Conservation (phyloP, 2,113 vertebrate genomes). For the Xyrauchen texanus region DNA sequence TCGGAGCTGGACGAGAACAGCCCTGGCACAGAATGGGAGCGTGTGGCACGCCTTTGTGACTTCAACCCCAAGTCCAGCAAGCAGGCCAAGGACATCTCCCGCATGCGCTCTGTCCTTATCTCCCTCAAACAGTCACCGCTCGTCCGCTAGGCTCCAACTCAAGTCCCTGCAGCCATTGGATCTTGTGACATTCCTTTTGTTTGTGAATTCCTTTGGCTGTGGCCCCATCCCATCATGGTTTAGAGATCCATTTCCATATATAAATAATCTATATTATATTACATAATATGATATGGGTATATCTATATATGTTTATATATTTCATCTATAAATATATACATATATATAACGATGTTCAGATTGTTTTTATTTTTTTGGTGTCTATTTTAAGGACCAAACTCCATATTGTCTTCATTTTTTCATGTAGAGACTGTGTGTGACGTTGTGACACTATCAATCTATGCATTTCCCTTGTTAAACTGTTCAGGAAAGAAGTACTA, state of each 20-base stretch:
- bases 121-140: constrained; percentile 96
- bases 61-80: constrained; percentile 99
- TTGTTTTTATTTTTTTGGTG: constrained; percentile 49
- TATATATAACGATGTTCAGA: constrained; percentile 30
- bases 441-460: constrained; percentile 77
- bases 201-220: constrained; percentile 18
- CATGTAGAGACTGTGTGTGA: constrained; percentile 78
- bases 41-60: constrained; percentile 95
- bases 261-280: constrained; percentile 61
- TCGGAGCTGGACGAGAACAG: constrained; percentile 89
- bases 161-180: constrained; percentile 31
- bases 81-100: constrained; percentile 97
- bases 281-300: constrained; percentile 35
- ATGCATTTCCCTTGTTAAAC: constrained; percentile 71
- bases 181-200: constrained; percentile 7
- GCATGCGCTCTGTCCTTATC: constrained; percentile 97
- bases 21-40: constrained; percentile 95
- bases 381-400: constrained; percentile 84
- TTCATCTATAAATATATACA: constrained; percentile 72
- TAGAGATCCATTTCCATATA: constrained; percentile 62
- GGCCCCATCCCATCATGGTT: not conserved
- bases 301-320: constrained; percentile 33
- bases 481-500: constrained; percentile 65
- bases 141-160: constrained; percentile 80
- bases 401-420: constrained; percentile 65